These are phyloP conservation scores for Harpalus rubripes DNA, from an alignment of 2,888 invertebrate genomes.

Conservation along the genomic window DNA sequence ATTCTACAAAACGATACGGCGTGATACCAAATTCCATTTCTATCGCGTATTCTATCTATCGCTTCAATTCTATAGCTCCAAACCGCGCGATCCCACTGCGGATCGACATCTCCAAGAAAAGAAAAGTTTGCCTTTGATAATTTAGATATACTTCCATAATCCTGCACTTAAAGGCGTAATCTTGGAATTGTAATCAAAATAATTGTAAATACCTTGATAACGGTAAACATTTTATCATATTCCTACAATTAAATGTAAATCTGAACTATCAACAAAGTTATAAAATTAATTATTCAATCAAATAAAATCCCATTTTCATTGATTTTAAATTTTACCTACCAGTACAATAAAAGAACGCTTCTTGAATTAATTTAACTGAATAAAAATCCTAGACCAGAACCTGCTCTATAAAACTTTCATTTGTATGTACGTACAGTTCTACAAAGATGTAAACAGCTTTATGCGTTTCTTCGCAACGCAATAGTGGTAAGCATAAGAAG, in stretches of 20 bases:
- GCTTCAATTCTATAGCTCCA: no score
- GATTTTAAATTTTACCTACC: slow-evolving; percentile 1
- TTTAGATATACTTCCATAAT: no score
- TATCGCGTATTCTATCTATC: no score
- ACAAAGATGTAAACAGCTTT: slow-evolving; percentile 6
- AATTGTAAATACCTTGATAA: not conserved
- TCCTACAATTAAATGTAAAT: not conserved
- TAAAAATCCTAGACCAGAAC: not conserved
- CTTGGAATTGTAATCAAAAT: not conserved
- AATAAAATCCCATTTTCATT: not conserved
- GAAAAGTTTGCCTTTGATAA: no score
- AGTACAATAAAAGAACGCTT: slow-evolving; percentile 2
- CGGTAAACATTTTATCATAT: not conserved
- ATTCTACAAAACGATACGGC: no score
- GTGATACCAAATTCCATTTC: no score
- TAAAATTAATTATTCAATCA: not conserved
- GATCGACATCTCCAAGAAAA: no score
- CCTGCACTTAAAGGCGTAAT: not conserved
- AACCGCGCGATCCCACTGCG: no score
- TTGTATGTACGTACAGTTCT: not conserved
- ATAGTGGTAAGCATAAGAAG: not conserved
- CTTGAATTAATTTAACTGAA: not conserved
- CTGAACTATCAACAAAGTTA: not conserved
- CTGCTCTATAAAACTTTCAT: not conserved
- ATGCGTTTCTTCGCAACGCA: not conserved